phyloP scores from a whole-genome alignment of 2,797 vertebrate genomes.

The Manis pentadactyla region DNA sequence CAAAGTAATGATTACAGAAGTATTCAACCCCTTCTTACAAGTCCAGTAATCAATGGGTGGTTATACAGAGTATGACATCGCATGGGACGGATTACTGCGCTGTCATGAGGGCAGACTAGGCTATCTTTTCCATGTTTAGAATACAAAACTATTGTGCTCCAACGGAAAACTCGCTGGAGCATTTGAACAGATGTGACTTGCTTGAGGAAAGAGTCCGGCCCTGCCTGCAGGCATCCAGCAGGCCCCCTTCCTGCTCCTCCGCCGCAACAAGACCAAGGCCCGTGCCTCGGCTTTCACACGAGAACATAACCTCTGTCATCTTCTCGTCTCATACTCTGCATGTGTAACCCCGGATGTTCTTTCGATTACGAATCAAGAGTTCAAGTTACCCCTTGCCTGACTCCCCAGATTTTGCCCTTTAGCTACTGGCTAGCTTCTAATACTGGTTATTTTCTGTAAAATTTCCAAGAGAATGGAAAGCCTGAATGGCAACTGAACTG shows the following conservation, averaged over 20 bases:
- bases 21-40: background rate
- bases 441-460: too few relatives aligned
- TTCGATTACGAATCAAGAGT: background rate
- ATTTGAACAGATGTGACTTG: accelerated
- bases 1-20: background rate
- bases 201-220: background rate
- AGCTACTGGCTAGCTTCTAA: background rate
- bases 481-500: too few relatives aligned
- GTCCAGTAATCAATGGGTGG: background rate
- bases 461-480: background rate
- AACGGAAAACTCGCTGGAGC: too few relatives aligned
- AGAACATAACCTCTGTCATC: background rate
- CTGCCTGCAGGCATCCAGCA: background rate
- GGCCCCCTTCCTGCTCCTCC: background rate
- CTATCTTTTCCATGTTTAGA: accelerated
- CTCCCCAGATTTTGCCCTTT: too few relatives aligned
- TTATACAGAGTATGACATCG: background rate
- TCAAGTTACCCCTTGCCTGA: too few relatives aligned
- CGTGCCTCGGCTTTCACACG: background rate
- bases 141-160: background rate
- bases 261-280: background rate
- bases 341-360: background rate
- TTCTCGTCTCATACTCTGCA: background rate
- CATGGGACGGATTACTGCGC: accelerated
- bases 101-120: background rate